These are phyloP conservation scores for Strix aluco DNA, from an alignment of 2,113 vertebrate genomes.

Conservation along the genomic window DNA sequence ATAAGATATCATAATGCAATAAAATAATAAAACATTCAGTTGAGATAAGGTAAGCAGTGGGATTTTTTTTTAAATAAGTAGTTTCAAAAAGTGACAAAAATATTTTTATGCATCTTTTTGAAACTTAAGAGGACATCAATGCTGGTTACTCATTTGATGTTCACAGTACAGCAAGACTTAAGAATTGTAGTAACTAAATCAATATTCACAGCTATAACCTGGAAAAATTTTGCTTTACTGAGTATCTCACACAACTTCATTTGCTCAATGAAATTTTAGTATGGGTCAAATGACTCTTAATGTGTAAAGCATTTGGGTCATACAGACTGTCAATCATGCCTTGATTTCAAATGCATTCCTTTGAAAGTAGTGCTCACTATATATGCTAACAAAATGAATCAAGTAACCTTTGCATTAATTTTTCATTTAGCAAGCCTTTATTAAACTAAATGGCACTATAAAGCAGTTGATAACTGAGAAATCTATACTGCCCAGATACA, in stretches of 20 bases:
- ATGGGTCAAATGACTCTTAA: neutral
- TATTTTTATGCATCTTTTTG: neutral
- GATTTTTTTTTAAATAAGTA: neutral
- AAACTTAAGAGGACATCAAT: neutral
- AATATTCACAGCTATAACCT: neutral
- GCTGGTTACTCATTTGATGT: neutral
- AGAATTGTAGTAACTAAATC: constrained; percentile 5
- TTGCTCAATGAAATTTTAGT: constrained; percentile 27
- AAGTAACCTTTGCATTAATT: constrained; percentile 20
- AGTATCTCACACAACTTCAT: neutral
- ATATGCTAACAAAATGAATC: constrained; percentile 1
- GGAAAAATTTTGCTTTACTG: neutral
- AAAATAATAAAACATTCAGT: neutral
- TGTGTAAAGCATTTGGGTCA: neutral
- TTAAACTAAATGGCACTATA: constrained; percentile 33
- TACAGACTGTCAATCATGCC: neutral
- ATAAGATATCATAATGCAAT: neutral
- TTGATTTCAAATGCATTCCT: neutral
- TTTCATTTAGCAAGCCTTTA: constrained; percentile 47
- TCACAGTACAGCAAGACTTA: neutral
- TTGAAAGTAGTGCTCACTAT: neutral
- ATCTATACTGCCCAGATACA: constrained; percentile 20
- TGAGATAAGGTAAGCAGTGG: neutral
- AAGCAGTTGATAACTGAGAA: constrained; percentile 34
- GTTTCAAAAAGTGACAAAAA: neutral